These are phyloP conservation scores for Acromyrmex charruanus DNA, from an alignment of 1,140 invertebrate species.

Conservation along the genomic window DNA sequence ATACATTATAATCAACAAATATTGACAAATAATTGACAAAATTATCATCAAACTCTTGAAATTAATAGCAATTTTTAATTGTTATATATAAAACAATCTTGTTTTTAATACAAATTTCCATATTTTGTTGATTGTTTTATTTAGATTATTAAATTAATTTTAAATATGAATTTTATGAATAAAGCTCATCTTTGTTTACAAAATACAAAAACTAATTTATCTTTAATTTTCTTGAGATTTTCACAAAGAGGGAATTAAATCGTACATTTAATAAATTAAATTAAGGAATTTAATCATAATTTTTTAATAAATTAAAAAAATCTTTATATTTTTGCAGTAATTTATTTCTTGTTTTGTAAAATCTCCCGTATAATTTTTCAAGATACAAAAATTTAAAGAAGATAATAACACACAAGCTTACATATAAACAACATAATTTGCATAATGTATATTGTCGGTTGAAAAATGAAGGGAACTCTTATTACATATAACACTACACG, in stretches of 20 bases:
- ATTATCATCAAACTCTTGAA: not conserved
- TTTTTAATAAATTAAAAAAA: not conserved
- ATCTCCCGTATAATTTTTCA: too few species aligned
- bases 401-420: too few species aligned
- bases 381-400: too few species aligned
- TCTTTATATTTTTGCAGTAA: not conserved
- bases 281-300: too few species aligned
- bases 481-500: too few species aligned
- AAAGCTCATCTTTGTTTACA: not conserved
- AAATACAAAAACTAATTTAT: not conserved
- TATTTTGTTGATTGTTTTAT: not conserved
- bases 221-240: not conserved
- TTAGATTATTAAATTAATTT: not conserved
- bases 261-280: too few species aligned
- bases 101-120: not conserved
- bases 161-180: too few species aligned
- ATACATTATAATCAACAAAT: not conserved
- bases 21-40: not conserved
- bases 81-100: not conserved
- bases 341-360: too few species aligned
- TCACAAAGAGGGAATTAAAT: not conserved
- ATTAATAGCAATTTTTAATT: slow-evolving; percentile 3
- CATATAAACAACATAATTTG: too few species aligned
- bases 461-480: not conserved
- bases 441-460: not conserved